phyloP scores from a whole-genome alignment of 2,797 vertebrate species.

The Sparus aurata region DNA sequence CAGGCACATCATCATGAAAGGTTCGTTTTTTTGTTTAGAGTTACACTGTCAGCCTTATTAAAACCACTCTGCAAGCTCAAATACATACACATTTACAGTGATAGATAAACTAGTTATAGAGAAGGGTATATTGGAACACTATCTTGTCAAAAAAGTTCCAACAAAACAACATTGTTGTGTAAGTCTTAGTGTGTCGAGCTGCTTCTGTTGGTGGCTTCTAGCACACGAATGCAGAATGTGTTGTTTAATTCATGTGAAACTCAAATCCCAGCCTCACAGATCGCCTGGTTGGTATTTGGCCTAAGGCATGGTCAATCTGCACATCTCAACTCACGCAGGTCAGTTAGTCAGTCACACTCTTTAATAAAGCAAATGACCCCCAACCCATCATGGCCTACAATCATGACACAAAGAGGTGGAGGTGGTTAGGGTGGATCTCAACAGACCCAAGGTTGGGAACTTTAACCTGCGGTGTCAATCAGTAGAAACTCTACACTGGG shows the following conservation, averaged over 20 bases:
- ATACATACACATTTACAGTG: neutral
- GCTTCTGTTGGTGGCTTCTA: conserved; percentile 4
- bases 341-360: conserved; percentile 78
- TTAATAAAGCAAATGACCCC: conserved; percentile 78
- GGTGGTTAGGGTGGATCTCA: conserved; percentile 55
- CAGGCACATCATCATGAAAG: neutral
- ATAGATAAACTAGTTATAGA: neutral
- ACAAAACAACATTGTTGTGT: neutral
- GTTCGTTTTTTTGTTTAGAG: neutral
- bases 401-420: conserved; percentile 67
- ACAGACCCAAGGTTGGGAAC: conserved; percentile 61
- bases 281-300: conserved; percentile 58
- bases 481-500: conserved; percentile 67
- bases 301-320: conserved; percentile 61
- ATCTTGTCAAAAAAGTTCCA: neutral
- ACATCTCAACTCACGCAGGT: conserved; percentile 58
- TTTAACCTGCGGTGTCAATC: conserved; percentile 77
- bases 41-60: neutral
- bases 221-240: neutral
- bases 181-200: neutral
- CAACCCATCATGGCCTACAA: conserved; percentile 68
- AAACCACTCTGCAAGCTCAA: conserved; percentile 10
- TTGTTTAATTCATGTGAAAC: conserved; percentile 45
- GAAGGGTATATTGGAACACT: neutral
- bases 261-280: conserved; percentile 36